These are phyloP conservation scores for Microctonus hyperodae DNA, from an alignment of 2,888 invertebrate species.

Conservation along the genomic window DNA sequence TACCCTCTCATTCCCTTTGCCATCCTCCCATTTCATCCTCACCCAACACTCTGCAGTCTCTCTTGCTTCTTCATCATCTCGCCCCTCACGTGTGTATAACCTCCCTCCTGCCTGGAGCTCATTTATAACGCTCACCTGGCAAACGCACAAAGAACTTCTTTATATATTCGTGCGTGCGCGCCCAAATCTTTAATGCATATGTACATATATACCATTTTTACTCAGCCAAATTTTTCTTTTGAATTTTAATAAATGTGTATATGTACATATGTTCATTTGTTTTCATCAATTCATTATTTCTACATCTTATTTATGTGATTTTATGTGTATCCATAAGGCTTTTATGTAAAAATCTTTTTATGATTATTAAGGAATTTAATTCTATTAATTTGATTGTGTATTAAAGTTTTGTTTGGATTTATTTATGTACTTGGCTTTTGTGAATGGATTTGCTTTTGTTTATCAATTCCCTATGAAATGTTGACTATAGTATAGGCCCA, in stretches of 20 bases:
- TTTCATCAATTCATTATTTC: conserved; percentile 8
- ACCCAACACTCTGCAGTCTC: conserved; percentile 22
- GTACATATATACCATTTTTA: not conserved
- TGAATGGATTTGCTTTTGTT: not conserved
- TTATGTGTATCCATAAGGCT: no score
- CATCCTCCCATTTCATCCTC: conserved; percentile 28
- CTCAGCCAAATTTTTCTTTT: not conserved
- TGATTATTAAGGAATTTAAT: no score
- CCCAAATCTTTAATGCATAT: conserved; percentile 25
- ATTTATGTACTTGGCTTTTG: not conserved
- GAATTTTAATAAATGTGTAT: not conserved
- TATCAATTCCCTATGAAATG: conserved; percentile 3
- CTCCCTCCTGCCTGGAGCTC: conserved; percentile 43
- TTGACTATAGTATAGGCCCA: not conserved
- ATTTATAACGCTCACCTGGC: conserved; percentile 60
- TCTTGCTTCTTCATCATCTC: not conserved
- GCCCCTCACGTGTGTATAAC: conserved; percentile 16
- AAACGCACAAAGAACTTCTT: conserved; percentile 55
- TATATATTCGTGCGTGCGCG: conserved; percentile 45
- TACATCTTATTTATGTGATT: no score
- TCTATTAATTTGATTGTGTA: no score
- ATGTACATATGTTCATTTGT: no score
- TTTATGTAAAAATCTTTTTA: no score
- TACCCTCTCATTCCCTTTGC: conserved; percentile 27
- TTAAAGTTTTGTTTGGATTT: no score